Evolutionary conservation across 2,888 invertebrate genomes (phyloP), one percentile per base, ranked within the genome.

Genomic region (Stenodera caucasica): DNA sequence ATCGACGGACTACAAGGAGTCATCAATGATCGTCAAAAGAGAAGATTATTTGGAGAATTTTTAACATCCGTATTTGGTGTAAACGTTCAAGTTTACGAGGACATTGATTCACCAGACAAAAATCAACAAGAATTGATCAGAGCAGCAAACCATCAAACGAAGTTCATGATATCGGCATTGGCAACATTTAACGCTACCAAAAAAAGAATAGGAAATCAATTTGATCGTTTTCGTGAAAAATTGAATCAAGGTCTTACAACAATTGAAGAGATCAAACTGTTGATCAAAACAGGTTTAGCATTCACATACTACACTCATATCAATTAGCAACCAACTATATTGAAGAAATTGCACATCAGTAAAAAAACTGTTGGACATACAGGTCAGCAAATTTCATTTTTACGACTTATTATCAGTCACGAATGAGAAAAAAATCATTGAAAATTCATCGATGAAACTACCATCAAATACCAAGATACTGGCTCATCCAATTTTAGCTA

Each of bases 61-160:
- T 37, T 60, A 21, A 60, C 60, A 1, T 52, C 49, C 1, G 23
- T 57, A 1, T 60, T 60, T 23, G 60, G 60, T 1, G 57, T 57
- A 18, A 60, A 60, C 32, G 53, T 57, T 29, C 49, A 60, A 53
- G 53, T 60, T 1, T 60, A 60, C 29, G 18, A 33, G 26, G 53
- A 60, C 26, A 60, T 60, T 8, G 49, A 52, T 0, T 33, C 9
- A 1, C 30, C 57, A 12, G 35, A 60, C 2, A 53, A 56, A 45
- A 60, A 57, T 45, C 60, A 60, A 53, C 12, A 33, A 0, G 53
- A 60, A 29, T 14, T 60, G 1, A 53, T 57, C 14, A 6, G 21
- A 14, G 18, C 53, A 5, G 57, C 60, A 15, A 23, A 56, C 2
- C 57, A 52, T 40, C 60, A 60, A 32, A 59, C 59, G 0, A 59